Evolutionary conservation across 2,888 invertebrate genomes (phyloP), one percentile per base, ranked within the genome.

Genomic region (Chloromyia formosa): DNA sequence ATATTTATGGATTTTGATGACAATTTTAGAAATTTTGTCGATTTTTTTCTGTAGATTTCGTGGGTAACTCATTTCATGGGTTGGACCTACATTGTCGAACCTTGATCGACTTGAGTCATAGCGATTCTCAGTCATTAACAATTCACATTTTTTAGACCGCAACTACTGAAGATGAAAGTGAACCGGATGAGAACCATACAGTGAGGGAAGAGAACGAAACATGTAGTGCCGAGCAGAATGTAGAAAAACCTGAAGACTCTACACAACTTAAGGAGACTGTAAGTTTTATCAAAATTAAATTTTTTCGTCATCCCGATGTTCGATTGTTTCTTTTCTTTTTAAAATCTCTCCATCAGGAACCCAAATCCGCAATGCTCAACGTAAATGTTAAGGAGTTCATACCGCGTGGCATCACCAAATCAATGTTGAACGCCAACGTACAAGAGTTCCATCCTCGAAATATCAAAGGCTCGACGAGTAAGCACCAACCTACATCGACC

Each of bases 371-470:
- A 66, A 75, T 68, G 22, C 72, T 78, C 18, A 78, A 78, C 56
- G 73, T 75, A 23, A 74, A 78, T 71, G 77, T 77, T 23, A 69
- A 77, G 53, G 78, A 78, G 73, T 78, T 78, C 69, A 64, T 77
- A n/a, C 78, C 78, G 22, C 61, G 74, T 45, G 49, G 10, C 12
- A 49, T 22, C 7, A 14, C 42, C 12, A 75, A 77, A 61, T 72
- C 77, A 40, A 73, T 64, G 54, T 72, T 79, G 42, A 79, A 79
- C 76, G 79, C 78, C 16, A 74, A 79, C 66, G 79, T 79, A 12
- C 74, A 77, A 76, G 79, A 79, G 75, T 79, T 79, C 74, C 77
- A 71, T 68, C 79, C 79, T 20, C 75, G 76, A 74, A 74, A 66
- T 64, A 74, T 68, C 54, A 54, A 73, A 22, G 22, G 45, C 14